These are phyloP conservation scores for Chelmon rostratus DNA, from an alignment of 2,797 vertebrate species.

Conservation along the genomic window DNA sequence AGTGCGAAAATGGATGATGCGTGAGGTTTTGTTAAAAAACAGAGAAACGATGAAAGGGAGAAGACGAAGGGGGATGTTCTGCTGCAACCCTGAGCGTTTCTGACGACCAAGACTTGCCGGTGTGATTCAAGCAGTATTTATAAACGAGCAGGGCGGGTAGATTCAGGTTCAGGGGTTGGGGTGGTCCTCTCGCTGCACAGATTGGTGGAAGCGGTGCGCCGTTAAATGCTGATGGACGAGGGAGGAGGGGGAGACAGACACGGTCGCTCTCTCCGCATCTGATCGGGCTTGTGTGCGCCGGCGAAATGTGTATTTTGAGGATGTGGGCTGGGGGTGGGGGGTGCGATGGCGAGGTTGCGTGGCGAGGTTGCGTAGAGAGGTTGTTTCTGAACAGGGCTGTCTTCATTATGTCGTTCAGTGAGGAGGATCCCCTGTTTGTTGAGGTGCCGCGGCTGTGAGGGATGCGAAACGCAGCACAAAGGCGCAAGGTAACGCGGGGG, in stretches of 20 bases:
- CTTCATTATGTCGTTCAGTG: constrained; percentile 47
- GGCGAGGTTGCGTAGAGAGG: constrained; percentile 49
- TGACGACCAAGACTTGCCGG: constrained; percentile 89
- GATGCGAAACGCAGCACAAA: constrained; percentile 48
- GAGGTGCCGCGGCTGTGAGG: constrained; percentile 24
- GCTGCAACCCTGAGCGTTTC: constrained; percentile 89
- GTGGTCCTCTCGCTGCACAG: constrained; percentile 85
- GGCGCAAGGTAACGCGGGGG: constrained; percentile 53
- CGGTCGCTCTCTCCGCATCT: constrained; percentile 40
- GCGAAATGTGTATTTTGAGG: constrained; percentile 55
- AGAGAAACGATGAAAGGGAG: constrained; percentile 78
- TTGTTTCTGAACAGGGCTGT: constrained; percentile 52
- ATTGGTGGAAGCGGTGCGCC: constrained; percentile 87
- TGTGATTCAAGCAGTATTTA: constrained; percentile 91
- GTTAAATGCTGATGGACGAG: constrained; percentile 84
- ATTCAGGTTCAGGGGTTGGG: constrained; percentile 87
- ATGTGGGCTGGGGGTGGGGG: constrained; percentile 38
- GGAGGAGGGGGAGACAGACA: constrained; percentile 67
- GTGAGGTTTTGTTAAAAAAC: constrained; percentile 76
- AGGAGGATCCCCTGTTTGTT: constrained; percentile 57
- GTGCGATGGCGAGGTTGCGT: constrained; percentile 44
- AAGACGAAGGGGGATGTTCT: constrained; percentile 79
- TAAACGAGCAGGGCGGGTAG: constrained; percentile 87
- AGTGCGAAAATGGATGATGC: constrained; percentile 67
- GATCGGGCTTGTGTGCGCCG: constrained; percentile 47